A percentile compares a stretch with the other conserved stretches of the same genome.
Evolutionary conservation across 2,797 vertebrate species (phyloP).

Genomic region (Crax fasciolata): DNA sequence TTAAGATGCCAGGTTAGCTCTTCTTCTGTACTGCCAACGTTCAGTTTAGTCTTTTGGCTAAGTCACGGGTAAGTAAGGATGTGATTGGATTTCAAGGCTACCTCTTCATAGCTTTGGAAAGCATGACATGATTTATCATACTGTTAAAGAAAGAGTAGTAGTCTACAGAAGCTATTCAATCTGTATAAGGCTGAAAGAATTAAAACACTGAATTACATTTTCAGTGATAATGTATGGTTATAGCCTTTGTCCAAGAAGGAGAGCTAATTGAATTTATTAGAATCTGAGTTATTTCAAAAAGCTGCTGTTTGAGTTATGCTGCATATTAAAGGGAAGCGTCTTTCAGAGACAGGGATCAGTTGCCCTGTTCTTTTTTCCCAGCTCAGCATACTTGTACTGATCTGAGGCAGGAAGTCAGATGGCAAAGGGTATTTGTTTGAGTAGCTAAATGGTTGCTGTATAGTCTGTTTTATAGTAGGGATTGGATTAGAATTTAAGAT

Average conservation of each 20-base stretch:
- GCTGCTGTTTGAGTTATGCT: neutral
- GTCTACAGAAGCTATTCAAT: conserved; percentile 38
- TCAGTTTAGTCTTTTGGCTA: conserved; percentile 10
- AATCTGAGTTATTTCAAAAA: conserved; percentile 55
- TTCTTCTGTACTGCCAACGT: neutral
- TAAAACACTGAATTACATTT: conserved; percentile 49
- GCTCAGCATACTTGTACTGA: neutral
- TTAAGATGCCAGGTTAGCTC: neutral
- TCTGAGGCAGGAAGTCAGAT: conserved; percentile 18
- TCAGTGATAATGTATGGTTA: conserved; percentile 56
- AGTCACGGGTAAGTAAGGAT: neutral
- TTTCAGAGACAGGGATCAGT: neutral
- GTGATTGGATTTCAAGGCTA: conserved; percentile 12
- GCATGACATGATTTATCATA: conserved; percentile 7
- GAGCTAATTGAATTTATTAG: conserved; percentile 55
- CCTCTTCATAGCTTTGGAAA: conserved; percentile 32
- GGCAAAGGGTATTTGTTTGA: conserved; percentile 48
- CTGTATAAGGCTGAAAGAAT: conserved; percentile 51
- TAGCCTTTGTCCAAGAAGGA: conserved; percentile 50
- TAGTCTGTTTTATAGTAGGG: conserved; percentile 20
- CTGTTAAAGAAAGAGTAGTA: conserved; percentile 15
- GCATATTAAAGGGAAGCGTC: neutral
- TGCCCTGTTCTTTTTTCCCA: neutral
- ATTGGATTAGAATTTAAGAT: conserved; percentile 36
- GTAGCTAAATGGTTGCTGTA: conserved; percentile 32